These are phyloP conservation scores for Drosophila putrida DNA, from an alignment of 2,888 invertebrate species.

Conservation along the genomic window DNA sequence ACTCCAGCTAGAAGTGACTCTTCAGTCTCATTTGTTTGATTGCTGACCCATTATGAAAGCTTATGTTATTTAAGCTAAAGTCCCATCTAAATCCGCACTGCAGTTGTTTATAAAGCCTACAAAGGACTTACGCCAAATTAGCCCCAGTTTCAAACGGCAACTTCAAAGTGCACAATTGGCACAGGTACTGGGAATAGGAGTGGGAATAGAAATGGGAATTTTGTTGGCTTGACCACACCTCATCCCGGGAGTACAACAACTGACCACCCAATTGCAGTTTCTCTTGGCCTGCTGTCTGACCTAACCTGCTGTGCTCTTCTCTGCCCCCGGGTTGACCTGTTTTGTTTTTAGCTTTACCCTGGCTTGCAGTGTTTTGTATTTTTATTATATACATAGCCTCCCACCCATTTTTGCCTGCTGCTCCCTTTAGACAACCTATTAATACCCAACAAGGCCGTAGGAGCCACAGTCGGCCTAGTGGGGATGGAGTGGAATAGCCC, in stretches of 20 bases:
- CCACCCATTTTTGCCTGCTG: neutral
- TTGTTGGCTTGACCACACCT: constrained; percentile 26
- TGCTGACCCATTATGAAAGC: constrained; percentile 38
- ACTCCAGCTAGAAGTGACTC: neutral
- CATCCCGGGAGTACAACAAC: constrained; percentile 6
- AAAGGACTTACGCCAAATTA: constrained; percentile 67
- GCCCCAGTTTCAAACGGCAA: constrained; percentile 62
- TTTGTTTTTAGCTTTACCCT: constrained; percentile 42
- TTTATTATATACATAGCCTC: neutral
- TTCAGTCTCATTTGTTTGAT: constrained; percentile 36
- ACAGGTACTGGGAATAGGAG: constrained; percentile 4
- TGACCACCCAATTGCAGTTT: constrained; percentile 30
- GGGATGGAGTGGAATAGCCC: constrained; percentile 3
- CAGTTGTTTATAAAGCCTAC: constrained; percentile 37
- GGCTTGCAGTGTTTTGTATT: constrained; percentile 8
- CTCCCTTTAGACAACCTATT: constrained; percentile 16
- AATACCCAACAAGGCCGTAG: constrained; percentile 44
- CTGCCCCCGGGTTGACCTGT: constrained; percentile 28
- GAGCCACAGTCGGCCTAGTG: constrained; percentile 16
- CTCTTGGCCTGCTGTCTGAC: constrained; percentile 23
- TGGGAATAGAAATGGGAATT: neutral
- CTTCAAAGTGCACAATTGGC: constrained; percentile 67
- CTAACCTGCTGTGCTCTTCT: constrained; percentile 8
- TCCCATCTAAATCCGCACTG: constrained; percentile 45
- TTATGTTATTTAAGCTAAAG: constrained; percentile 35